Base-by-base conservation (phyloP, 53 echinoderm and acorn worm genomes). In the Arbacia lixula region DNA sequence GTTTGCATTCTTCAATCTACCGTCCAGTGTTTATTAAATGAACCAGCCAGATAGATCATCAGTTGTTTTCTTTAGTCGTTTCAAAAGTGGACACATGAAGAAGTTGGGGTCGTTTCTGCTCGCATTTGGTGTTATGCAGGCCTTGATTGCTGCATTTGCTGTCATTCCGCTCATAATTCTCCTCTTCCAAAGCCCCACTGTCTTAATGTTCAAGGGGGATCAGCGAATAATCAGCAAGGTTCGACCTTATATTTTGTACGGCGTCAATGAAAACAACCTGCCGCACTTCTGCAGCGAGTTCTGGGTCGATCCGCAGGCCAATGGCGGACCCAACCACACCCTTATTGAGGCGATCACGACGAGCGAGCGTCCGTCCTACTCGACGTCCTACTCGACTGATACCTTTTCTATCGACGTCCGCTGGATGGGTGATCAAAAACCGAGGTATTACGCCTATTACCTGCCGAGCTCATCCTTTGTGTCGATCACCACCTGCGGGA, bases 391-490 rank as follows among this genome's bases (percentile, higher is more conserved):
- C 9, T 66, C 66, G 8, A 66, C 66, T 2, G 36, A 66, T 36
- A 37, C 66, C 24, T 66, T 66, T 22, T 37, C 66, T 16, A 38
- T 37, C 36, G 36, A 66, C 66, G 38, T 66, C 1, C 0, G 38
- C 19, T 24, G n/a, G n/a, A n/a, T 66, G 2, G 36, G 24, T 21
- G 66, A 24, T 37, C 37, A 36, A 5, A 36, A 66, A 37, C 9
- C 21, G 1, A 36, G 36, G 38, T 21, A 66, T 38, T 38, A 37
- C 36, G 36, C 66, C 3, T 66, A 66, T 37, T 66, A 36, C 38
- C 66, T 66, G 2, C 66, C 66, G 9, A 66, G 66, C 37, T 71
- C 71, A 46, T 71, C 71, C 1, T 17, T 28, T 16, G 40, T 71
- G 39, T 29, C 39, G 29, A 29, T 71, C 30, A 71, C 71, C 25